Evolutionary conservation across 1,140 invertebrate species (phyloP).

Genomic region (Melipona quadrifasciata): DNA sequence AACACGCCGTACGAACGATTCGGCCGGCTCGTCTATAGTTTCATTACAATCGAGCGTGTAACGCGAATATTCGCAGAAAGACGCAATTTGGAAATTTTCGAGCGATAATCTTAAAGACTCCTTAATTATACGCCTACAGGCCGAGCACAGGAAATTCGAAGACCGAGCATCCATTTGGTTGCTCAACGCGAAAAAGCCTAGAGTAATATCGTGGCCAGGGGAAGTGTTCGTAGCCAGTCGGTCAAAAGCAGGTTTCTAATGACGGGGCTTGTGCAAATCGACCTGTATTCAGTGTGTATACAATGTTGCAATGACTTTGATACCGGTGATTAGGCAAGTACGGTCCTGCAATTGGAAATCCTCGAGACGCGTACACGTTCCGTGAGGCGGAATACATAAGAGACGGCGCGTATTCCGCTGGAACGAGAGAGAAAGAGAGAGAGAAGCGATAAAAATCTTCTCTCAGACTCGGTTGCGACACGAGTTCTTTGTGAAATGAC

Average conservation of each 20-base stretch:
- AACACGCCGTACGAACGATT: background rate
- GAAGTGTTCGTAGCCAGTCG: slow-evolving; percentile 42
- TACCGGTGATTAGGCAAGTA: slow-evolving; percentile 18
- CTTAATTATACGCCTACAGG: slow-evolving; percentile 7
- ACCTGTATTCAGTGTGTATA: slow-evolving; percentile 24
- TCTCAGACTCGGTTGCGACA: slow-evolving; percentile 17
- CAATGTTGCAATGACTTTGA: slow-evolving; percentile 25
- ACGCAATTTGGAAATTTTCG: background rate
- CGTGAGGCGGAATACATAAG: background rate
- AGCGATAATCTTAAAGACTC: background rate
- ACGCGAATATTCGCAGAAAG: background rate
- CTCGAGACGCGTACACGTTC: background rate
- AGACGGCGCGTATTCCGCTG: background rate
- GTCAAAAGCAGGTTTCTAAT: slow-evolving; percentile 35
- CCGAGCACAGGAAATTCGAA: background rate
- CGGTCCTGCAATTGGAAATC: background rate
- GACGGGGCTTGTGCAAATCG: slow-evolving; percentile 41
- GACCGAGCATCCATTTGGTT: background rate
- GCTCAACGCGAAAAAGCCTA: slow-evolving; percentile 15
- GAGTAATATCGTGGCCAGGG: slow-evolving; percentile 19
- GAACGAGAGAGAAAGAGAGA: background rate
- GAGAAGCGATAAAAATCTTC: slow-evolving; percentile 32
- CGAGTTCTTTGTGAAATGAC: slow-evolving; percentile 29
- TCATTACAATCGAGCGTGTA: background rate
- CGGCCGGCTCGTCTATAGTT: background rate